Evolutionary conservation across 2,888 invertebrate genomes (phyloP), one percentile per base, ranked within the genome.

Genomic region (Cosmia pyralina): DNA sequence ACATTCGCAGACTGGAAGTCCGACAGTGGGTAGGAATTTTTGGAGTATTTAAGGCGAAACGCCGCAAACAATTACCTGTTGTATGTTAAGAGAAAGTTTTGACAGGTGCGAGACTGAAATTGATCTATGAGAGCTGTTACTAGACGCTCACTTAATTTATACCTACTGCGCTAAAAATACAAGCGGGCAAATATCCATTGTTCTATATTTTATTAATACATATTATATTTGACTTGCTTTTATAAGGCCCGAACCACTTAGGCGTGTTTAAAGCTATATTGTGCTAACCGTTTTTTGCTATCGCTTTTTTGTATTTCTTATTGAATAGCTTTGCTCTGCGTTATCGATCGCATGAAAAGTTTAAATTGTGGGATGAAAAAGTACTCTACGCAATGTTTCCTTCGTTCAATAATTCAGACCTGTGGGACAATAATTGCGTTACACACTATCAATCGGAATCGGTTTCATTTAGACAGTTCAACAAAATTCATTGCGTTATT

Each of bases 51-150:
- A 79, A 76, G 59, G 75, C 55, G 75, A 76, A 82, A 80, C 73
- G 81, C 73, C 78, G 67, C 78, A 78, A 86, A 82, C 81, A 86
- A 84, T 82, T 85, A 82, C 69, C 69, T 72, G 77, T 55, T 62
- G 68, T 63, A 63, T 69, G 63, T 68, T 72, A 71, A 52, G 75
- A 69, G 66, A 73, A 85, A 86, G 82, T 85, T 87, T 83, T 80
- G 82, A 84, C 83, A 85, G 82, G 80, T 83, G 79, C 71, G 78
- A 72, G 78, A 59, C 74, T 78, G 75, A 83, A 84, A 85, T 83
- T 85, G 83, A 83, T 85, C 78, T 77, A 81, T 69, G 78, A 72
- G 67, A 79, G 66, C 69, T 50, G 73, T 69, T 71, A 55, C 71
- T 74, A 53, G 53, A 58, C 63, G 62, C 63, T 58, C 75, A 67